Percentiles rank a stretch among this genome's conserved stretches.
Evolutionary conservation across 2,888 invertebrate species (phyloP).

Genomic region (Stenotaenia linearis): DNA sequence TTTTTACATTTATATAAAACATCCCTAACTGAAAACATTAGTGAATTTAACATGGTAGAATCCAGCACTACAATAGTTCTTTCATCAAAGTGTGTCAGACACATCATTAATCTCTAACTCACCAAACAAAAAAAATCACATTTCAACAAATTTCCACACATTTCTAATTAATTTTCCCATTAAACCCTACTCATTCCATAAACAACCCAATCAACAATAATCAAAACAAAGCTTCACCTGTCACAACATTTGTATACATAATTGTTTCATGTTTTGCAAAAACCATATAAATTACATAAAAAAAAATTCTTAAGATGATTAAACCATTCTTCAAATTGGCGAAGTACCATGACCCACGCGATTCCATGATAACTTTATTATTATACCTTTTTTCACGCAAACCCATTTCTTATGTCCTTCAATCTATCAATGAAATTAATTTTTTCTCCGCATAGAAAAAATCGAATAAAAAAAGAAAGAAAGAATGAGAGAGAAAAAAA

Average conservation of each 20-base stretch:
- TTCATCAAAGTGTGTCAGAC: neutral
- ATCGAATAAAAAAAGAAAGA: neutral
- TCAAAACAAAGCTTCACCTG: neutral
- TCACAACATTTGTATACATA: neutral
- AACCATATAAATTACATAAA: neutral
- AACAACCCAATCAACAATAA: neutral
- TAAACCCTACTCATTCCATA: neutral
- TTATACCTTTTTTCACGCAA: neutral
- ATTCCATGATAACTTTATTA: neutral
- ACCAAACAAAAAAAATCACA: too few species aligned
- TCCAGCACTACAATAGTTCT: neutral
- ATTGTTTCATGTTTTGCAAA: neutral
- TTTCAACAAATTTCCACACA: too few species aligned
- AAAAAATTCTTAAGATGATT: slow-evolving; percentile 15
- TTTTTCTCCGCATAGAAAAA: neutral
- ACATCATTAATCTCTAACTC: neutral
- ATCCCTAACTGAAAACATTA: too few species aligned
- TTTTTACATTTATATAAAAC: too few species aligned
- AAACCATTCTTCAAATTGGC: slow-evolving; percentile 14
- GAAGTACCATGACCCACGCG: neutral
- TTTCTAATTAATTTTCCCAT: too few species aligned
- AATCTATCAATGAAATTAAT: neutral
- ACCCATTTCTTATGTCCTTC: neutral
- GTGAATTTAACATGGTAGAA: neutral
- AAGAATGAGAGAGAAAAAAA: neutral